Evolutionary conservation across 2,888 invertebrate species (phyloP).

Genomic region (Phytoseiulus persimilis): DNA sequence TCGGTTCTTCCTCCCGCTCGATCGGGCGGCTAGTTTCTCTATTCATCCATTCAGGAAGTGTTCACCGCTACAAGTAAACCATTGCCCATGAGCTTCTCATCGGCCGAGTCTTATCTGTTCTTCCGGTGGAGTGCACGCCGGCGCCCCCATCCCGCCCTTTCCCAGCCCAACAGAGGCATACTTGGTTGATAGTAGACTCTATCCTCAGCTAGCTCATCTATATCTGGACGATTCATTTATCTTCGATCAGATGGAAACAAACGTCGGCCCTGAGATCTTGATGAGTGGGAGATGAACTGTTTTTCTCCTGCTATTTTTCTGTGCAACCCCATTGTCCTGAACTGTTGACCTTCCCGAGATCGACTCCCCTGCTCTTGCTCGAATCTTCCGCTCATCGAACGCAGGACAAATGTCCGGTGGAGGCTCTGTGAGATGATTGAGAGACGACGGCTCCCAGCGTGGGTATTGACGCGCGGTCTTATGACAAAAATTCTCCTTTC

Average conservation of each 20-base stretch:
- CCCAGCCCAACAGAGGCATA: background rate
- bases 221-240: background rate
- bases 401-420: background rate
- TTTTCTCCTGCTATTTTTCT: background rate
- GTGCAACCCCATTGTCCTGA: background rate
- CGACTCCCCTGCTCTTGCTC: background rate
- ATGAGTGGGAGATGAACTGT: background rate
- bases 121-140: background rate
- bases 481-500: background rate
- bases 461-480: background rate
- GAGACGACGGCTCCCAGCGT: no score
- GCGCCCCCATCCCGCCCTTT: background rate
- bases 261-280: background rate
- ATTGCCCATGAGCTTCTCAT: background rate
- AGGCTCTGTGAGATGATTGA: background rate
- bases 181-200: background rate
- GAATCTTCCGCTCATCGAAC: background rate
- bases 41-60: background rate
- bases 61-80: background rate
- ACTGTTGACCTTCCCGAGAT: background rate
- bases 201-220: background rate
- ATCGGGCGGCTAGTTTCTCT: background rate
- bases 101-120: background rate
- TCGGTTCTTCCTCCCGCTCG: no score
- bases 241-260: background rate